Percentiles rank a stretch among this genome's conserved stretches.
phyloP scores from a whole-genome alignment of 1,140 invertebrate genomes.

The Calliopsis andreniformis region DNA sequence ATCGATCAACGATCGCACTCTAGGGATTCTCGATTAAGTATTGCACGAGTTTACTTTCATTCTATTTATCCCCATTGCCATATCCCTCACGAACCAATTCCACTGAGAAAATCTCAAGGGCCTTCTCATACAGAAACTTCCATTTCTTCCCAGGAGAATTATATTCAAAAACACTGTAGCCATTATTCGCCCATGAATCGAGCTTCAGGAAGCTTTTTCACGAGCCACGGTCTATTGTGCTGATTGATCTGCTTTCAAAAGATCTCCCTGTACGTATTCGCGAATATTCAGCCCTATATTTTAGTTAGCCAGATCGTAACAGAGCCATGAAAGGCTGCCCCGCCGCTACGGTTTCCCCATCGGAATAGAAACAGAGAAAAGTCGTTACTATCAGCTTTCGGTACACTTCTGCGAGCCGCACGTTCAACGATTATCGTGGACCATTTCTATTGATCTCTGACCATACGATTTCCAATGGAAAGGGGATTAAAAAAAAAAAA shows the following conservation, averaged over 20 bases:
- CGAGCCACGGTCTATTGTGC: neutral
- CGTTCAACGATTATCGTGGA: neutral
- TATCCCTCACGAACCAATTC: too few species aligned
- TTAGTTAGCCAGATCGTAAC: neutral
- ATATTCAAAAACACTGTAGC: neutral
- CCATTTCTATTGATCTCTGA: neutral
- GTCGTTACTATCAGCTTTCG: neutral
- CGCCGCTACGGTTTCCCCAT: neutral
- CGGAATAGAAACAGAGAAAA: neutral
- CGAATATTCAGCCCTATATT: neutral
- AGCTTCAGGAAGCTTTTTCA: neutral
- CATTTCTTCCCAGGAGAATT: too few species aligned
- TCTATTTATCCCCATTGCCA: too few species aligned
- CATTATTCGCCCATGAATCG: neutral
- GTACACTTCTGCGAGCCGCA: neutral
- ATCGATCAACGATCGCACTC: neutral
- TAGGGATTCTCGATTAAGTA: too few species aligned
- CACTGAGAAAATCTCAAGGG: too few species aligned
- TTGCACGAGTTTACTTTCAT: too few species aligned
- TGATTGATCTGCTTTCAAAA: neutral
- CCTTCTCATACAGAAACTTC: too few species aligned
- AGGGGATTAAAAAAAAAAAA: neutral
- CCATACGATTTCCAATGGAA: neutral
- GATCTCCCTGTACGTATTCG: neutral
- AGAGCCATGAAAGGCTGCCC: neutral